Percentiles rank a stretch among this genome's conserved stretches.
Conservation (phyloP, 2,888 invertebrate species). For the Hermaeophaga mercurialis region DNA sequence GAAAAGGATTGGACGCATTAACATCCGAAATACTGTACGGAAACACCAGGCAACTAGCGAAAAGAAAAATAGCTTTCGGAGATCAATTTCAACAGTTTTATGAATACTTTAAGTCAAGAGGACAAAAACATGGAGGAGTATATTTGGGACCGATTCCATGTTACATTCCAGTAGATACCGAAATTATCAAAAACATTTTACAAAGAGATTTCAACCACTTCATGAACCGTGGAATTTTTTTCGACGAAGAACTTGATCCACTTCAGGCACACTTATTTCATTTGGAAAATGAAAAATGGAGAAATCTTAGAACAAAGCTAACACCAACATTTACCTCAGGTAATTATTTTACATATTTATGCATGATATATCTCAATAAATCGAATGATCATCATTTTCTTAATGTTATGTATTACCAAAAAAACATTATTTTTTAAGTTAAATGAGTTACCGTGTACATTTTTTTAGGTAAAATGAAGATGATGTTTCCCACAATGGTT, state of each 20-base stretch:
- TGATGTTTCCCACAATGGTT: slow-evolving; percentile 66
- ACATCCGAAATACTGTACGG: slow-evolving; percentile 24
- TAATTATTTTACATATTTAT: neutral
- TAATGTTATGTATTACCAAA: too few species aligned
- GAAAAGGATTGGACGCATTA: slow-evolving; percentile 38
- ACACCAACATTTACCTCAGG: neutral
- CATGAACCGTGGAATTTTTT: neutral
- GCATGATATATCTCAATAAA: too few species aligned
- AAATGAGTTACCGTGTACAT: too few species aligned
- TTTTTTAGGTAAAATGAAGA: slow-evolving; percentile 62
- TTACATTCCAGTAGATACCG: neutral
- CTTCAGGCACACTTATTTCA: neutral
- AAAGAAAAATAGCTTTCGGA: slow-evolving; percentile 9
- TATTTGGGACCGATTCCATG: neutral
- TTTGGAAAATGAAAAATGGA: neutral
- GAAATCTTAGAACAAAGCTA: neutral
- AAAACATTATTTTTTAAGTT: too few species aligned
- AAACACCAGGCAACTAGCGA: slow-evolving; percentile 9
- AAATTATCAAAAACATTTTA: neutral
- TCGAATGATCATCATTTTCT: too few species aligned
- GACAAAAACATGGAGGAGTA: slow-evolving; percentile 21
- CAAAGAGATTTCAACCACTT: neutral
- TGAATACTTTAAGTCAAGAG: slow-evolving; percentile 31
- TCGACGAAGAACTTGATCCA: neutral
- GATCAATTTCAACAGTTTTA: slow-evolving; percentile 20